These are phyloP conservation scores for mouse (Mus musculus) DNA, from an alignment of 2,113 vertebrate species.

Conservation along the genomic window DNA sequence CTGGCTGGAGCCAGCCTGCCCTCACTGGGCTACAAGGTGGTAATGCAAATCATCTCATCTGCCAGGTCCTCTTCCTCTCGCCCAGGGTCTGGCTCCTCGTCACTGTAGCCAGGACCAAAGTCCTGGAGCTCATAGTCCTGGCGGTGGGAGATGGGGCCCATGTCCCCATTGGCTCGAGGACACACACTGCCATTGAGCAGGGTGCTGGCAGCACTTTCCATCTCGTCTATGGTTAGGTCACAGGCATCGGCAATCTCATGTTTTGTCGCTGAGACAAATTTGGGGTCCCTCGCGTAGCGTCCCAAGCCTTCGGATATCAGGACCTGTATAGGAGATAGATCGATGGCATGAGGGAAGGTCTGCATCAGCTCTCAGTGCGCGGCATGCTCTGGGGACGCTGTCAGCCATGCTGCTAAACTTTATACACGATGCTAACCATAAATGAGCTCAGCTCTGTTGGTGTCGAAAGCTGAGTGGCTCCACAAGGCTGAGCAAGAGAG, in stretches of 20 bases:
- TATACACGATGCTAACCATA: fast-evolving
- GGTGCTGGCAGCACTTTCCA: conserved; percentile 98
- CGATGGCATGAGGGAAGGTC: fast-evolving
- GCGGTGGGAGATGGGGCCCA: conserved; percentile 89
- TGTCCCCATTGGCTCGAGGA: conserved; percentile 89
- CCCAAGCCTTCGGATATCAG: conserved; percentile 99
- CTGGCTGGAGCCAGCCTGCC: conserved; percentile 87
- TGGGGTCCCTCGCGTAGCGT: conserved; percentile 97
- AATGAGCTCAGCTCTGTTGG: background rate
- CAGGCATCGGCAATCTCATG: conserved; percentile 98
- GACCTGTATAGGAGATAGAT: conserved; percentile 87
- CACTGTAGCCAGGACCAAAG: conserved; percentile 94
- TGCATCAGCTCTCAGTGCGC: background rate
- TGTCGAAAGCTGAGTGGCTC: background rate
- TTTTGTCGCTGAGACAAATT: conserved; percentile 98
- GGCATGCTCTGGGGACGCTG: background rate
- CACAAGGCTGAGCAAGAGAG: background rate
- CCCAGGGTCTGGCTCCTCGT: conserved; percentile 93
- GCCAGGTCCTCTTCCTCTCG: conserved; percentile 98
- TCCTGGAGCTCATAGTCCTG: conserved; percentile 96
- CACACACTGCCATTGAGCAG: conserved; percentile 93
- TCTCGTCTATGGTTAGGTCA: conserved; percentile 99
- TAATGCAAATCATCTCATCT: conserved; percentile 99
- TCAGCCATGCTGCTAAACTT: background rate
- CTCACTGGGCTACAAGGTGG: conserved; percentile 95